Evolutionary conservation across 1,140 invertebrate genomes (phyloP).

Genomic region (Daktulosphaira vitifoliae): DNA sequence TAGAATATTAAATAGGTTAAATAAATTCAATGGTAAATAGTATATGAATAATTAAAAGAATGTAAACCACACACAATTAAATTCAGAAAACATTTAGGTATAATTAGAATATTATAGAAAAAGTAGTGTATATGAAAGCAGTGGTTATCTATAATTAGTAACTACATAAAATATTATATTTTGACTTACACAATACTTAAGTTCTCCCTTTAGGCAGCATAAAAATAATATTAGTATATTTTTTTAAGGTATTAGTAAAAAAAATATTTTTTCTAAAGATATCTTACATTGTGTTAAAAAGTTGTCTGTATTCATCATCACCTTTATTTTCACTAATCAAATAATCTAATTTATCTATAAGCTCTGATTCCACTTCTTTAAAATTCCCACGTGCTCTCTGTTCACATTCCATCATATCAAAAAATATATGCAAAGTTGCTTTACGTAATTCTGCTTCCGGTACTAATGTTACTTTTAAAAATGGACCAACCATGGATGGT

Average conservation of each 20-base stretch:
- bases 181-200: conserved; percentile 77
- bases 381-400: conserved; percentile 73
- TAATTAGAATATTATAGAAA: no score
- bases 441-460: conserved; percentile 79
- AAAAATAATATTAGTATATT: background rate
- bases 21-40: no score
- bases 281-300: conserved; percentile 91
- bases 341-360: conserved; percentile 89
- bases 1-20: conserved; percentile 35
- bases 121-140: no score
- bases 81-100: no score
- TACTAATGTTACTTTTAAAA: conserved; percentile 88
- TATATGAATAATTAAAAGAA: no score
- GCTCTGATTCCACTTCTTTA: conserved; percentile 72
- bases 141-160: no score
- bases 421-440: conserved; percentile 88
- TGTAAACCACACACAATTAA: no score
- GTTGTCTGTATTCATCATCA: conserved; percentile 80
- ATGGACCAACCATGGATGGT: conserved; percentile 84
- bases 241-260: background rate
- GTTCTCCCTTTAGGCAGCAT: conserved; percentile 62
- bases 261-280: background rate
- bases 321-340: conserved; percentile 87
- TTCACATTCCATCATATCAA: conserved; percentile 95
- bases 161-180: conserved; percentile 17